Conservation (phyloP, 2,888 invertebrate genomes). For the Drosophila flavopinicola region DNA sequence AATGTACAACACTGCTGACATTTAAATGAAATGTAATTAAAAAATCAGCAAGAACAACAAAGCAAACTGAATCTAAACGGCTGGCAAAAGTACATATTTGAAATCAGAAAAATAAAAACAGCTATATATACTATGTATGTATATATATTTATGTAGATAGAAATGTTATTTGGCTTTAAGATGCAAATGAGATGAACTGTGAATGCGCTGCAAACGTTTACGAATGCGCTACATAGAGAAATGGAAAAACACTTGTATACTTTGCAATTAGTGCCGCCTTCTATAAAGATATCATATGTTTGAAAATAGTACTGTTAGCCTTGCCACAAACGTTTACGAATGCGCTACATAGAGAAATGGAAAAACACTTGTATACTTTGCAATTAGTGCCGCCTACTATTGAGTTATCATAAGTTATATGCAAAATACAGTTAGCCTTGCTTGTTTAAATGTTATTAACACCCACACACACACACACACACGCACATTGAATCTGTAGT, state of each 20-base stretch:
- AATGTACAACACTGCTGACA: conserved; percentile 67
- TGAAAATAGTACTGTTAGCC: no score
- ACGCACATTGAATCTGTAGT: conserved; percentile 10
- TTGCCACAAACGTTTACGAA: conserved; percentile 1
- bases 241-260: no score
- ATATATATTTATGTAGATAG: conserved; percentile 9
- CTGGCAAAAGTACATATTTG: conserved; percentile 31
- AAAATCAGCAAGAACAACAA: conserved; percentile 23
- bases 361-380: no score
- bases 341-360: not conserved
- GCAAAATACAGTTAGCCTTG: not conserved
- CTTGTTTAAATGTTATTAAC: conserved; percentile 10
- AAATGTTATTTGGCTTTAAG: conserved; percentile 19
- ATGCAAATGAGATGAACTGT: conserved; percentile 13
- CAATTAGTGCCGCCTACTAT: no score
- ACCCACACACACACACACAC: conserved; percentile 35
- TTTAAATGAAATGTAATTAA: conserved; percentile 79
- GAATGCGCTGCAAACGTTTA: conserved; percentile 25
- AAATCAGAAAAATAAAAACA: conserved; percentile 28
- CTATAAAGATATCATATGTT: no score
- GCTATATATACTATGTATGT: not conserved
- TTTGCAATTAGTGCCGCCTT: no score
- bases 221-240: not conserved
- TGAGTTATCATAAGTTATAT: not conserved
- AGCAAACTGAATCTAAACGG: conserved; percentile 15